phyloP scores from a whole-genome alignment of 2,888 invertebrate species.

The Agrochola litura region DNA sequence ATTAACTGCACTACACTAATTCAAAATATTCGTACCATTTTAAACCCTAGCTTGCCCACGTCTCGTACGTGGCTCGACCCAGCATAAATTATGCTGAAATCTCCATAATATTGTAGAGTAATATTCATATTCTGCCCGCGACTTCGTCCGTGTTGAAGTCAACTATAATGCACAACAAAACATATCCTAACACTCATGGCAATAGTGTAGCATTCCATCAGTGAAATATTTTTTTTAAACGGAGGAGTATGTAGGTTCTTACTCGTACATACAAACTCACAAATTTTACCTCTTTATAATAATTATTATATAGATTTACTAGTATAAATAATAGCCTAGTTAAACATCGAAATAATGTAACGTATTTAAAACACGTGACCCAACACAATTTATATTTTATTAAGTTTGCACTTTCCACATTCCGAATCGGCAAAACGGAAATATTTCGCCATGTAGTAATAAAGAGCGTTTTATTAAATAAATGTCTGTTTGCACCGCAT shows the following conservation, averaged over 20 bases:
- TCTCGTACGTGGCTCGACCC: not conserved
- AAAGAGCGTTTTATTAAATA: conserved; percentile 7
- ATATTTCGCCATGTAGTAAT: not conserved
- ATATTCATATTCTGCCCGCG: no score
- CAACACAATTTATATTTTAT: not conserved
- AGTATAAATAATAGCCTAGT: not conserved
- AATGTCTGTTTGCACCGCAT: conserved; percentile 15
- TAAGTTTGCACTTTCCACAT: not conserved
- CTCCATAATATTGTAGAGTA: not conserved
- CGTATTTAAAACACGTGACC: not conserved
- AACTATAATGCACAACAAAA: no score
- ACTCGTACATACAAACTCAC: no score
- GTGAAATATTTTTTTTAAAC: no score
- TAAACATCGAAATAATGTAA: not conserved
- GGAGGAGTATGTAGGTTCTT: no score
- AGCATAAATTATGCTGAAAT: not conserved
- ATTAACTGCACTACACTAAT: not conserved
- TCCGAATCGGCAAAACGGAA: not conserved
- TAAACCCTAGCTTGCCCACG: not conserved
- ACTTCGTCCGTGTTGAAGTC: no score
- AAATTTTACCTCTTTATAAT: no score
- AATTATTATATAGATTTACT: no score
- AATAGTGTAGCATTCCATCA: no score
- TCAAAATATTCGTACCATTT: not conserved
- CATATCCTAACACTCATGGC: no score